These are phyloP conservation scores for Acleris emargana DNA, from an alignment of 2,888 invertebrate species.

Conservation along the genomic window DNA sequence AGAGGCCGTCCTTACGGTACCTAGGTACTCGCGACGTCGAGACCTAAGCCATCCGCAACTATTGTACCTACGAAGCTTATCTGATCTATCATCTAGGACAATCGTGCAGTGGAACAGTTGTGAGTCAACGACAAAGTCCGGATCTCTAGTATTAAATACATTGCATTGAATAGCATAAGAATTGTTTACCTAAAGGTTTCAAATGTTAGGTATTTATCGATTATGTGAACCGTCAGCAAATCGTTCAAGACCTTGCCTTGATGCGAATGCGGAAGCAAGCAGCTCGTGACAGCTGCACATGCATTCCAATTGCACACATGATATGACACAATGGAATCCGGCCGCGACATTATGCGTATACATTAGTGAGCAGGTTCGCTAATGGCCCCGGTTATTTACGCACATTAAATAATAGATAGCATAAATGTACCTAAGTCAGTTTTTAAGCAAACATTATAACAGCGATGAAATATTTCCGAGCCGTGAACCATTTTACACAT, in stretches of 20 bases:
- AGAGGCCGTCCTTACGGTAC: slow-evolving; percentile 68
- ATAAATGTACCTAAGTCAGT: slow-evolving; percentile 41
- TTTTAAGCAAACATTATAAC: slow-evolving; percentile 36
- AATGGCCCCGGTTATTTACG: slow-evolving; percentile 47
- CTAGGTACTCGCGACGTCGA: slow-evolving; percentile 41
- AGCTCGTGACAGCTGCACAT: slow-evolving; percentile 62
- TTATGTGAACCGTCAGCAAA: slow-evolving; percentile 1
- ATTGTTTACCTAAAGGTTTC: not conserved
- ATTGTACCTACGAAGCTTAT: slow-evolving; percentile 40
- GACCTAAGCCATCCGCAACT: slow-evolving; percentile 48
- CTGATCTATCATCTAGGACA: slow-evolving; percentile 33
- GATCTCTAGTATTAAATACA: not conserved
- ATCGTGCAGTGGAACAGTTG: slow-evolving; percentile 13
- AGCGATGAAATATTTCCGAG: slow-evolving; percentile 39
- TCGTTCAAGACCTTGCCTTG: slow-evolving; percentile 43
- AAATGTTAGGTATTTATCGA: not conserved
- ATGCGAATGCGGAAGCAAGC: slow-evolving; percentile 60
- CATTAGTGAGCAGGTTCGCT: slow-evolving; percentile 62
- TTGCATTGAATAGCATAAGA: too few species aligned
- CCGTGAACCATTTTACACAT: slow-evolving; percentile 40
- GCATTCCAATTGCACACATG: slow-evolving; percentile 52
- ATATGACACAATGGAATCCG: slow-evolving; percentile 58
- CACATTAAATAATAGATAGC: slow-evolving; percentile 53
- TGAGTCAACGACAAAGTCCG: not conserved
- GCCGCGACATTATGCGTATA: slow-evolving; percentile 55